Base-by-base conservation (phyloP, 2,888 invertebrate species). In the Ectemnius cavifrons region DNA sequence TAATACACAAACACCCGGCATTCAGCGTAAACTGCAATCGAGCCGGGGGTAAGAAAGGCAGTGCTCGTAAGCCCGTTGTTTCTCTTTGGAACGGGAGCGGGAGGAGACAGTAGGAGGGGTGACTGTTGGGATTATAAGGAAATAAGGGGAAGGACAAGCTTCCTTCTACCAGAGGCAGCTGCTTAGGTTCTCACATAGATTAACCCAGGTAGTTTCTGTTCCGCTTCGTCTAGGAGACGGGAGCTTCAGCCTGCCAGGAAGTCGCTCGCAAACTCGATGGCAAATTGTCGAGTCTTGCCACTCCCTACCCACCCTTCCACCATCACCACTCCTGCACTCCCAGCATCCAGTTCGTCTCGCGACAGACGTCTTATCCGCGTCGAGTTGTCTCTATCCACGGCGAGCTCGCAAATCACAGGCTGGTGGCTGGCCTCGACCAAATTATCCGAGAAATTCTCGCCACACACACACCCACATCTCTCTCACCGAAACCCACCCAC, bases 161-260 rank as follows among this genome's bases (percentile, higher is more conserved):
- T 79, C 79, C 80, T 83, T 83, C 80, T 68, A 83, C 78, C 67
- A 77, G 77, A 78, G 84, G 82, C 87, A 87, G 87, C 86, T 87
- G 87, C 78, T 75, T 75, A 77, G 73, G 78, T 88, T 88, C 88
- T 78, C 88, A 88, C 87, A 86, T 88, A 84, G 86, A 88, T 88
- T 88, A 86, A 87, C 86, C 83, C 77, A 78, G 79, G 83, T 83
- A 84, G 81, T 83, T 84, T 84, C 85, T 79, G 80, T 80, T 84
- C 80, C 74, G 79, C 81, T 68, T 71, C 80, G 79, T 78, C 78
- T 82, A 79, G 76, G 75, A 82, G 78, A 68, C 80, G 84, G 78
- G 71, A 16, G 78, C 81, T 84, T 75, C 79, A 66, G 79, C 80
- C 79, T 84, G 86, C 79, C 83, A 80, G 84, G 84, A 86, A 86